These are phyloP conservation scores for Andrena fulva DNA, from an alignment of 2,888 invertebrate species.

Conservation along the genomic window DNA sequence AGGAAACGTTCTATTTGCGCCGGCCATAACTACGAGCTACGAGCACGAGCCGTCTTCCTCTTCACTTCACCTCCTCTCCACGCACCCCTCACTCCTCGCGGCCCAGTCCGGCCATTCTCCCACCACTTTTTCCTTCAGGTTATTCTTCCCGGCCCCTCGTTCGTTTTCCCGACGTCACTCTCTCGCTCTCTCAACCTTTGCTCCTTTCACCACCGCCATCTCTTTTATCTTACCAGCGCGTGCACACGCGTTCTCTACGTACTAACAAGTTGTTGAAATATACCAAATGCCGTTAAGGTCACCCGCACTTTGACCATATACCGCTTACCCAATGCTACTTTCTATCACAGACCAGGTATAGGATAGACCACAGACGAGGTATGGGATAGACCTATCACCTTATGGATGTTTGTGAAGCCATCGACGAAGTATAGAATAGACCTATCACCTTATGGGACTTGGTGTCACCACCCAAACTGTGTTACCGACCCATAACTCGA, in stretches of 20 bases:
- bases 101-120: background rate
- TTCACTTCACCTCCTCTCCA: slow-evolving; percentile 17
- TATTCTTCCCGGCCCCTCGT: slow-evolving; percentile 27
- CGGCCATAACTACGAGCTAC: slow-evolving; percentile 37
- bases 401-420: too few species aligned
- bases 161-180: background rate
- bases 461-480: too few species aligned
- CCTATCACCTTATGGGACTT: too few species aligned
- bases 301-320: too few species aligned
- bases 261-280: background rate
- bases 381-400: too few species aligned
- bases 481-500: too few species aligned
- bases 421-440: too few species aligned
- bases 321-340: too few species aligned
- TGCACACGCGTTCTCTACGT: background rate
- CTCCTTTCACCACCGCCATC: background rate
- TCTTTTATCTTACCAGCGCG: background rate
- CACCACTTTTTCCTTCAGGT: slow-evolving; percentile 9
- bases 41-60: slow-evolving; percentile 32
- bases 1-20: slow-evolving; percentile 20
- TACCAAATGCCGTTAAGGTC: too few species aligned
- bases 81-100: background rate
- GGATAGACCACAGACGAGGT: too few species aligned
- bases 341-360: too few species aligned
- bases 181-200: background rate